Base-by-base conservation (phyloP, 2,888 invertebrate species). In the Eupeodes latifasciatus region DNA sequence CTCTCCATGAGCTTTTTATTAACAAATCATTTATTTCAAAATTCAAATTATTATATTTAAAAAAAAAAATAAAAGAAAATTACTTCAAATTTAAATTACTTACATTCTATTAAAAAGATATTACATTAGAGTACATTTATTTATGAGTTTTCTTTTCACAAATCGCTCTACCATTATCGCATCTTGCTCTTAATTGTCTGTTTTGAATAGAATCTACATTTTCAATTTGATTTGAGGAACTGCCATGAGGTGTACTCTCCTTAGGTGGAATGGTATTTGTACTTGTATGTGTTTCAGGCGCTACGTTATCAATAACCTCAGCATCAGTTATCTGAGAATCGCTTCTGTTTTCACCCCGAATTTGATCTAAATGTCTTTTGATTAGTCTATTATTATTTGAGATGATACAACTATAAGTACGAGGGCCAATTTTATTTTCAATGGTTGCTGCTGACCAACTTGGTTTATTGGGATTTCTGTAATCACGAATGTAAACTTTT, bases 361-460 rank as follows among this genome's bases (percentile, higher is more conserved):
- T 74, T 40, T 62, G 59, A 6, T 62, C 51, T 61, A 51, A 61
- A 36, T 62, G 74, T 61, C 74, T 12, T 74, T 61, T 62, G 16
- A 74, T 74, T 34, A 51, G 12, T 61, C 51, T 27, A 62, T 51
- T 74, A 61, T 74, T 61, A 47, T n/a, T 14, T 57, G 47, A 72
- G 36, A 59, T 72, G 47, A 72, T 59, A 12, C 59, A 72, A 59
- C 49, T 61, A 61, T 74, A 61, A 74, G 19, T 61, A 62, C 61
- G 74, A 51, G 61, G 49, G 5, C 61, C 66, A 66, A 66, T 66
- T 49, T 66, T 47, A 19, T 66, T 49, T 27, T 27, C 5, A 44
- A 72, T 72, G 6, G 57, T 72, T 10, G 72, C 72, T 12, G 27
- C 27, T 14, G 72, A 72, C 47, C 57, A 72, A 57, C 72, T 59